A percentile compares a stretch with the other conserved stretches of the same genome.
Conservation (phyloP, 2,113 vertebrate species). For the Sceloporus undulatus region DNA sequence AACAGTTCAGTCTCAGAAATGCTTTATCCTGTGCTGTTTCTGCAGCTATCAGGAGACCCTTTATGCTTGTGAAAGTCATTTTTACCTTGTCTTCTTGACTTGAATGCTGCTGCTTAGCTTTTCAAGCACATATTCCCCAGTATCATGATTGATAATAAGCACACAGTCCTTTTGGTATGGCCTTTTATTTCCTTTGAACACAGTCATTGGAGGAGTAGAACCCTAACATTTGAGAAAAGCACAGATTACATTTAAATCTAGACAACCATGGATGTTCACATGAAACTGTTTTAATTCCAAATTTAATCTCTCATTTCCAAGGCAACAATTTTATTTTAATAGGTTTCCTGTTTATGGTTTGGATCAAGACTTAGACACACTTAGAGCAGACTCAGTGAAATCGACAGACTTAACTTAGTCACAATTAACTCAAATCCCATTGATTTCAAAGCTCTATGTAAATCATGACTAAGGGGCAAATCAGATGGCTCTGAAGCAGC, state of each 20-base stretch:
- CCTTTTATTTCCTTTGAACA: conserved; percentile 98
- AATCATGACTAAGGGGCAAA: neutral
- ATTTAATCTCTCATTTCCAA: conserved; percentile 37
- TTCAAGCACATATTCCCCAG: conserved; percentile 95
- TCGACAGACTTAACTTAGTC: neutral
- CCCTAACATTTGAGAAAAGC: conserved; percentile 80
- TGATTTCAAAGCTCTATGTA: neutral
- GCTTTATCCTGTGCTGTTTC: neutral
- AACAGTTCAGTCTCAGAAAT: neutral
- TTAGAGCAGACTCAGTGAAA: neutral
- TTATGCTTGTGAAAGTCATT: conserved; percentile 25
- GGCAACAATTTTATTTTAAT: conserved; percentile 44
- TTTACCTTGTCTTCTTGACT: conserved; percentile 98
- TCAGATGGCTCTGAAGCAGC: no score
- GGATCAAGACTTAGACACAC: neutral
- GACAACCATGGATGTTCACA: conserved; percentile 24
- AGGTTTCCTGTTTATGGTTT: conserved; percentile 13
- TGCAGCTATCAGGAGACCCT: neutral
- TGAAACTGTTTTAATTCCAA: conserved; percentile 7
- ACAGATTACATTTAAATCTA: conserved; percentile 23
- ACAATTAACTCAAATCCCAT: neutral
- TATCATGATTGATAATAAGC: conserved; percentile 98
- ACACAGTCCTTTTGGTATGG: conserved; percentile 99
- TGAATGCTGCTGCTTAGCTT: conserved; percentile 99
- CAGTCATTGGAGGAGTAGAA: conserved; percentile 97